These are phyloP conservation scores for Sylvietta virens DNA, from an alignment of 2,113 vertebrate genomes.

Conservation along the genomic window DNA sequence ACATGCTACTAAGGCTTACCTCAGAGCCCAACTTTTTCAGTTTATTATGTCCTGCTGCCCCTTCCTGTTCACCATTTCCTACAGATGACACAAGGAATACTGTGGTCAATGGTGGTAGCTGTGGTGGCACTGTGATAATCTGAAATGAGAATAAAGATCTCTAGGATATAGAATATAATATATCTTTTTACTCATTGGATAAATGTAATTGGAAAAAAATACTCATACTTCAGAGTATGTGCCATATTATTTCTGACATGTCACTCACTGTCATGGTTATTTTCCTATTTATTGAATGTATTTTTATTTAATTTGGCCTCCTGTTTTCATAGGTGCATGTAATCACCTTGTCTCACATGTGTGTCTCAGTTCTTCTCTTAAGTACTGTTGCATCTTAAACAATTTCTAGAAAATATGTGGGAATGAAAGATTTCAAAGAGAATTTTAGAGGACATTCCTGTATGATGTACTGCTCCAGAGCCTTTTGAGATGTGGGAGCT, in stretches of 20 bases:
- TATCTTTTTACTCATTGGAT: background rate
- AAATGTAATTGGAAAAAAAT: background rate
- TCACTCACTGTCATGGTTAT: background rate
- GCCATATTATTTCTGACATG: background rate
- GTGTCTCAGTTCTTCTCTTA: background rate
- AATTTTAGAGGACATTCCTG: background rate
- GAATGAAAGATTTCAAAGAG: background rate
- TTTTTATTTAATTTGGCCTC: background rate
- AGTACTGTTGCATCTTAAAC: background rate
- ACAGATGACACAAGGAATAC: background rate
- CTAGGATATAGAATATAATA: background rate
- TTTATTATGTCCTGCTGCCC: background rate
- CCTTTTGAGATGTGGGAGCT: background rate
- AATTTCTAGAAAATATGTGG: background rate
- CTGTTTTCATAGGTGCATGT: background rate
- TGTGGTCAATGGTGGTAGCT: accelerated
- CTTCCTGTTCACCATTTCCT: background rate
- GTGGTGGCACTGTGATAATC: accelerated
- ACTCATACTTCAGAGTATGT: accelerated
- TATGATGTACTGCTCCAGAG: accelerated
- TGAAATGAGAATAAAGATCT: background rate
- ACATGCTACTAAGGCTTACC: background rate
- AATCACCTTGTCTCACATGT: background rate
- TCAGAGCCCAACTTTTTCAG: background rate
- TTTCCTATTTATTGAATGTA: background rate